Percentiles rank a stretch among this genome's conserved stretches.
Conservation (phyloP, 1,140 invertebrate genomes). For the Phocides pigmalion region DNA sequence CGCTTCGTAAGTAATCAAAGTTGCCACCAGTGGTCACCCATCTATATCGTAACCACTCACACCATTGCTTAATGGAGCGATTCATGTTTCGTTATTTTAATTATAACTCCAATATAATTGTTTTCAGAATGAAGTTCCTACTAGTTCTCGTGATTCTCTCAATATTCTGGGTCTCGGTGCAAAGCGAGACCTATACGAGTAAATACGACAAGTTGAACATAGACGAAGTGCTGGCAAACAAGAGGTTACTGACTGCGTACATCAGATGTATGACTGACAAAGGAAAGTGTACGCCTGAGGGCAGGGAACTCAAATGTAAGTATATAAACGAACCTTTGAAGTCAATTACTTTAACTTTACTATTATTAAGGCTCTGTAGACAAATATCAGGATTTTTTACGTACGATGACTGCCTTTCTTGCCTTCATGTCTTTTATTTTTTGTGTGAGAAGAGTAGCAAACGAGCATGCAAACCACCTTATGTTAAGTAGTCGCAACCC, state of each 20-base stretch:
- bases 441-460: no score
- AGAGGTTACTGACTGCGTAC: constrained; percentile 87
- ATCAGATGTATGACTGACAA: constrained; percentile 88
- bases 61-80: no score
- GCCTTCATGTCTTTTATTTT: no score
- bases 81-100: no score
- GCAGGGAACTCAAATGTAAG: constrained; percentile 89
- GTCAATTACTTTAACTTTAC: not conserved
- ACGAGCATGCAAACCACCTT: no score
- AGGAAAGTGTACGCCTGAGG: constrained; percentile 89
- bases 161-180: not conserved
- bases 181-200: constrained; percentile 81
- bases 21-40: no score
- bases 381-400: not conserved
- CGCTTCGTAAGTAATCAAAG: no score
- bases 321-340: no score
- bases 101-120: not conserved
- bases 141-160: not conserved
- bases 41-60: no score
- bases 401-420: not conserved
- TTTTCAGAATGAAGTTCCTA: constrained; percentile 33
- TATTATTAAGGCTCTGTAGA: not conserved
- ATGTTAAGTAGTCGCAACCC: no score
- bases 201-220: constrained; percentile 87
- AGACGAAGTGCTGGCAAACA: constrained; percentile 87